Conservation (phyloP, 92 coral and sea anemone genomes). For the Bergia sp. region DNA sequence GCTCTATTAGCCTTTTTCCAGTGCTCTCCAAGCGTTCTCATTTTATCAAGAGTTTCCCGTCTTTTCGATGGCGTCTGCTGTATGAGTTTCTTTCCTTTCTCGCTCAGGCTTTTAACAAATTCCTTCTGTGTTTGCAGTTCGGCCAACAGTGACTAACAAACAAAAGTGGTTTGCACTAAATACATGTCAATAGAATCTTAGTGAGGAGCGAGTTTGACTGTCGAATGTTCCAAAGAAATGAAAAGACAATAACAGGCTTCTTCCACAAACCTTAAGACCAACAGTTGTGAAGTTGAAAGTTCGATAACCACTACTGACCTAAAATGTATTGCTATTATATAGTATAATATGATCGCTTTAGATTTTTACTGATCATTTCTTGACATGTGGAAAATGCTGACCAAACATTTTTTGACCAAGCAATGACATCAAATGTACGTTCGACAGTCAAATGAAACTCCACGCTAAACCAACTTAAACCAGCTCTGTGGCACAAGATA, state of each 20-base stretch:
- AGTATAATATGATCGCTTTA: too few relatives aligned
- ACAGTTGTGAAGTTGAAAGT: too few relatives aligned
- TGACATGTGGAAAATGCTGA: too few relatives aligned
- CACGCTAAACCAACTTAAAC: too few relatives aligned
- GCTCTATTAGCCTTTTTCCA: slow-evolving; percentile 80
- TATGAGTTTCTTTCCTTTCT: slow-evolving; percentile 74
- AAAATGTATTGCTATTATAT: too few relatives aligned
- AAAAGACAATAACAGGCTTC: background rate
- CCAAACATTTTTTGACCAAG: too few relatives aligned
- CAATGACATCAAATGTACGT: too few relatives aligned
- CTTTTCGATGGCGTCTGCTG: slow-evolving; percentile 67
- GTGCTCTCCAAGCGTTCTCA: slow-evolving; percentile 70
- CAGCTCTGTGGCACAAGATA: too few relatives aligned
- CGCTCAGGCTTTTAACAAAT: slow-evolving; percentile 79
- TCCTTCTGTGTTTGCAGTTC: slow-evolving; percentile 87
- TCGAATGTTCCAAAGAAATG: background rate
- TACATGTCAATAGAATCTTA: background rate
- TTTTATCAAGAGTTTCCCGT: slow-evolving; percentile 72
- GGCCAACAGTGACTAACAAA: slow-evolving; percentile 68
- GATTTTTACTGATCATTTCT: too few relatives aligned
- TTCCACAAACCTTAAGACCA: too few relatives aligned
- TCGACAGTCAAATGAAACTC: too few relatives aligned
- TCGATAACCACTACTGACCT: too few relatives aligned
- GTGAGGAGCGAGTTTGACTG: background rate
- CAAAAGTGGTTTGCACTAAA: slow-evolving; percentile 4